Base-by-base conservation (phyloP, 2,797 vertebrate species). In the Nyctalus aviator region DNA sequence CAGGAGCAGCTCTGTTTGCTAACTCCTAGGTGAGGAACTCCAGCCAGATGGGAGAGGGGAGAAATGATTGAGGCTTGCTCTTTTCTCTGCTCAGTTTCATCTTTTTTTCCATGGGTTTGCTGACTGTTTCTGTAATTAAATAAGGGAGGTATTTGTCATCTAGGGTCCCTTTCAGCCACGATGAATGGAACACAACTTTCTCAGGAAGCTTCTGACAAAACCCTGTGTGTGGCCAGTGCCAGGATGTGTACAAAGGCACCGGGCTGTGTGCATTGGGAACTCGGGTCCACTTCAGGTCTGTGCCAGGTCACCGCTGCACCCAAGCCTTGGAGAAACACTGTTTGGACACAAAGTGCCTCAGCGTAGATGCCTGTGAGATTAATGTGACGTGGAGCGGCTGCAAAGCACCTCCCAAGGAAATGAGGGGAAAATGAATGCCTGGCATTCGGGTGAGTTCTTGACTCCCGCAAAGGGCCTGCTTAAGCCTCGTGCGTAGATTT, bases 201-300 rank as follows among this genome's bases (percentile, higher is more conserved):
- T 91, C 83, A 97, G 96, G 96, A 68, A 97, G 73, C 62, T 91
- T 94, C 90, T 96, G 95, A 97, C 97, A 96, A 57, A 98, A 96
- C 13, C 75, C 41, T 78, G 55, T 78, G 68, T 93, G 97, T 97
- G 95, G 57, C 59, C 25, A 55, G 68, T 93, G 50, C 96, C 41
- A 90, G 78, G 93, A 97, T 66, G 89, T 73, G 93, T 23, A 97
- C 25, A 93, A 97, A 96, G 84, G 73, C 92, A 0, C 37, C 0
- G 6, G 59, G 9, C 68, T 55, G 68, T 84, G 88, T 25, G 93
- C 2, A 1, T 53, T 20, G 97, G 59, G 76, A 96, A 64, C 48
- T 88, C 0, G 23, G 82, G 96, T 88, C 94, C 9, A 44, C 84
- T 88, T 90, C 76, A 90, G 92, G 88, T 84, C 92, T 88, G 73